Conservation (phyloP, 1,140 invertebrate species). For the Contarinia nasturtii region DNA sequence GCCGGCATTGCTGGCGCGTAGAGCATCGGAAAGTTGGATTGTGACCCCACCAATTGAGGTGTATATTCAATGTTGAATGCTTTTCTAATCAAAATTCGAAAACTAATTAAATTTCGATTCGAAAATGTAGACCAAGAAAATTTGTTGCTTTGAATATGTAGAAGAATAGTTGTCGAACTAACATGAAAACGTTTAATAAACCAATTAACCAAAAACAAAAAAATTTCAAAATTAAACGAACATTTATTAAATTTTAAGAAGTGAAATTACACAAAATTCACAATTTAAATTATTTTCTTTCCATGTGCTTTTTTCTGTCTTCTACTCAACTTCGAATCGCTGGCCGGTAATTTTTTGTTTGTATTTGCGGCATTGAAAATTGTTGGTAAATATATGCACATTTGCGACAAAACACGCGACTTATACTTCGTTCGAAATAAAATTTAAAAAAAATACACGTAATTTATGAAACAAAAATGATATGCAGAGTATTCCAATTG, state of each 20-base stretch:
- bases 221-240: not conserved
- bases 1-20: slow-evolving; percentile 58
- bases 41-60: slow-evolving; percentile 67
- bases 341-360: not conserved
- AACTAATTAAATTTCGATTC: no score
- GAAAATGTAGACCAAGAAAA: no score
- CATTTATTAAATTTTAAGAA: not conserved
- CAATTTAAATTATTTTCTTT: not conserved
- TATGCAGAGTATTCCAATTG: slow-evolving; percentile 44
- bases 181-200: not conserved
- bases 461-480: no score
- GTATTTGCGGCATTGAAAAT: not conserved
- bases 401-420: no score
- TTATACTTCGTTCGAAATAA: no score
- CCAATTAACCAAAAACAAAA: not conserved
- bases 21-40: slow-evolving; percentile 73
- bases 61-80: slow-evolving; percentile 10
- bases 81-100: no score
- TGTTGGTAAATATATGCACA: no score
- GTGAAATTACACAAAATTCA: not conserved
- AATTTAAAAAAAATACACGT: no score
- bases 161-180: no score
- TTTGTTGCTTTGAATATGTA: no score
- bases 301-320: not conserved
- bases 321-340: not conserved